Evolutionary conservation across 2,113 vertebrate species (phyloP), one percentile per base, ranked within the genome.

Genomic region (Arenaria interpres): DNA sequence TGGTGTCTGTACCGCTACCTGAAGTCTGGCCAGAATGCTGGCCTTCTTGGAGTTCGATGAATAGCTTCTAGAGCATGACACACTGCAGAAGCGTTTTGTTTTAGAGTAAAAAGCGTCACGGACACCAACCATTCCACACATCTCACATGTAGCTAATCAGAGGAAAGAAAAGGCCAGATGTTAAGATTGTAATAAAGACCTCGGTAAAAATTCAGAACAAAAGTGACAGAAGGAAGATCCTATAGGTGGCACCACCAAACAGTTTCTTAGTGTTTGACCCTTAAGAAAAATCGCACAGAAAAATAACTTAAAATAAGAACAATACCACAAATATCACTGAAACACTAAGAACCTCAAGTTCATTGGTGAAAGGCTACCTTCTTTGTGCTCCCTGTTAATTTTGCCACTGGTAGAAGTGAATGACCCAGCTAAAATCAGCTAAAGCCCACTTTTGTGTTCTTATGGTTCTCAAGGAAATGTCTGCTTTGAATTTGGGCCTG

Each of bases 31-130:
- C 98, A 99, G 98, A 98, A 99, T 99, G 98, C 99, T 99, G 97
- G 99, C 99, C 98, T 99, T 99, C 98, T 99, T 99, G 89, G 99
- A 99, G 97, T 99, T 99, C 28, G 99, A 99, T 13, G 99, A 99
- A 57, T 99, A 99, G 97, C 99, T 99, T 98, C 99, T 98, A 77
- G 99, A 99, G 97, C 99, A 99, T 0, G 99, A 99, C 59, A 99
- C 99, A 23, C 99, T 99, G 98, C 99, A 99, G 98, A 99, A 99
- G 91, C 99, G 98, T 96, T 99, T 99, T 24, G 99, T 99, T 98
- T 99, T 99, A 85, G 99, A 99, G 96, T 99, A 99, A 98, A 99
- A 99, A 79, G 99, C 99, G 33, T 99, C 99, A 93, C 99, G 98
- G 77, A 99, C 99, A 64, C 99, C 99, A 91, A 99, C 99, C 99